Evolutionary conservation across 1,140 invertebrate genomes (phyloP).

Genomic region (Eumeta japonica): DNA sequence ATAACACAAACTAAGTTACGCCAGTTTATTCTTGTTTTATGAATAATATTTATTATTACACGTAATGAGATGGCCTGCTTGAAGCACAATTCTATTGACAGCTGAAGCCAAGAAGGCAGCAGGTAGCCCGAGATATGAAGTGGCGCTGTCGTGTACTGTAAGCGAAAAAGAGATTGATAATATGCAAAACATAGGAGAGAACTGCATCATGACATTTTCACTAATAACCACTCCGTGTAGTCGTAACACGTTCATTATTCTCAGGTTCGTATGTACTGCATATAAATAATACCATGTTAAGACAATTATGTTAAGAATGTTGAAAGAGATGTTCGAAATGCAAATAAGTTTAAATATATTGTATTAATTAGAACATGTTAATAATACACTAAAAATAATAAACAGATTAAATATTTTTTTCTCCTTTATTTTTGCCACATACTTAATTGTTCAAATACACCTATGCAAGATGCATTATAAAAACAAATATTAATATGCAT

Average conservation of each 20-base stretch:
- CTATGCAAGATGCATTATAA: too few relatives aligned
- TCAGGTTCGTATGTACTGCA: constrained; percentile 19
- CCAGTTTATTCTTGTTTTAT: too few relatives aligned
- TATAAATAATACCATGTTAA: background rate
- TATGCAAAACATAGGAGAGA: constrained; percentile 42
- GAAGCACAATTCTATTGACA: constrained; percentile 2
- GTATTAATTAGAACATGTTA: background rate
- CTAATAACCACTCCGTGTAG: constrained; percentile 45
- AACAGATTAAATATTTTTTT: too few relatives aligned
- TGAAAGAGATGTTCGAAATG: background rate
- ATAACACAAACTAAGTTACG: too few relatives aligned
- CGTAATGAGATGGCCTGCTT: too few relatives aligned
- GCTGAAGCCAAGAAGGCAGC: constrained; percentile 13
- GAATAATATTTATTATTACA: too few relatives aligned
- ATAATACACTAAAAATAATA: background rate
- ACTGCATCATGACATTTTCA: constrained; percentile 42
- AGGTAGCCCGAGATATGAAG: constrained; percentile 27
- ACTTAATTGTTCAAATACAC: too few relatives aligned
- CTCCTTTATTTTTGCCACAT: too few relatives aligned
- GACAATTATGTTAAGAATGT: background rate
- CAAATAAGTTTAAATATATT: background rate
- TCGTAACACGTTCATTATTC: constrained; percentile 41
- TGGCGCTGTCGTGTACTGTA: constrained; percentile 39
- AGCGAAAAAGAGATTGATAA: constrained; percentile 39
- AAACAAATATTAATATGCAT: too few relatives aligned